Evolutionary conservation across 92 coral and sea anemone species (phyloP).

Genomic region (Heliopora coerulea): DNA sequence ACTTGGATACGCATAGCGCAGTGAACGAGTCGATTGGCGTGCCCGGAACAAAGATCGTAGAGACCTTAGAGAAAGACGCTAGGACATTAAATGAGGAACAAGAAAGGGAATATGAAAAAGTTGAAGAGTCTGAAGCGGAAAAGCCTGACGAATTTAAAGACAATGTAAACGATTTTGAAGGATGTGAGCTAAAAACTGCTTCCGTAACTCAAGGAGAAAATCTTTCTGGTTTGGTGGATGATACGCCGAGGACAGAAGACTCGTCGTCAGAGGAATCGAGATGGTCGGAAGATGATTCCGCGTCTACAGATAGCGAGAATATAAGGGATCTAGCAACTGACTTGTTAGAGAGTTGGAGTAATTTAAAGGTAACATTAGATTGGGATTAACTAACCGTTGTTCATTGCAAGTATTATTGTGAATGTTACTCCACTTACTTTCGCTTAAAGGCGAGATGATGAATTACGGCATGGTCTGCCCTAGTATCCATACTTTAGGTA

Average conservation of each 20-base stretch:
- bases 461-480: too few species aligned
- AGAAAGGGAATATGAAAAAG: background rate
- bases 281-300: slow-evolving; percentile 73
- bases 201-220: background rate
- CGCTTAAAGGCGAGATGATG: too few species aligned
- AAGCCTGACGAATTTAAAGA: background rate
- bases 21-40: background rate
- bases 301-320: slow-evolving; percentile 63
- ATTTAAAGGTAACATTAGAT: slow-evolving; percentile 60
- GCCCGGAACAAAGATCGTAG: background rate
- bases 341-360: slow-evolving; percentile 83
- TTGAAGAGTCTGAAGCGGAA: slow-evolving; percentile 1
- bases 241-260: background rate
- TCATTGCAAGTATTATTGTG: too few species aligned
- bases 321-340: slow-evolving; percentile 67
- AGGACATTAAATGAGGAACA: background rate
- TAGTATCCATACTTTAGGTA: too few species aligned
- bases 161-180: background rate
- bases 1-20: background rate
- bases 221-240: slow-evolving; percentile 3
- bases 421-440: too few species aligned
- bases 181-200: background rate
- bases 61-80: too few species aligned
- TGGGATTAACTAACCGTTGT: background rate
- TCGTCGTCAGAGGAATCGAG: slow-evolving; percentile 58